phyloP scores from a whole-genome alignment of 1,140 invertebrate species.

The Bombus sylvicola region DNA sequence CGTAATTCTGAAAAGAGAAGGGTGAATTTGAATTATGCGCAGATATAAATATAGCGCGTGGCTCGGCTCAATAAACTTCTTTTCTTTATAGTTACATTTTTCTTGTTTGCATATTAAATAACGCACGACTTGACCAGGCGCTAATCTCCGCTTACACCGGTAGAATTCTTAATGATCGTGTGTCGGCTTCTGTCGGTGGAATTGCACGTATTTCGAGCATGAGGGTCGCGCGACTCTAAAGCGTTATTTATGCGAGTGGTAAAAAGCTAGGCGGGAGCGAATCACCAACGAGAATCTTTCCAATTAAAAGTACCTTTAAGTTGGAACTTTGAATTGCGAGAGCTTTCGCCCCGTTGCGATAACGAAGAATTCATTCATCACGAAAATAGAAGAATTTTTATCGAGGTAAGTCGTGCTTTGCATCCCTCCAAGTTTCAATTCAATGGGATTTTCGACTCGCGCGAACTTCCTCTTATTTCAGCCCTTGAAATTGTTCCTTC shows the following conservation, averaged over 20 bases:
- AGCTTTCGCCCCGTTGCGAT: neutral
- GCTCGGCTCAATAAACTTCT: constrained; percentile 12
- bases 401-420: neutral
- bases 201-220: neutral
- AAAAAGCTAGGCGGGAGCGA: neutral
- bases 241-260: constrained; percentile 14
- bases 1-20: too few species aligned
- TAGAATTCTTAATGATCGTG: constrained; percentile 37
- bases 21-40: neutral
- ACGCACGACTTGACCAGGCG: neutral
- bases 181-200: neutral
- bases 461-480: neutral
- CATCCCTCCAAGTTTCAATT: neutral
- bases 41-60: neutral
- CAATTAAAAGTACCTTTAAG: constrained; percentile 15
- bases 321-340: neutral
- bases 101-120: constrained; percentile 42
- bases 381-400: neutral
- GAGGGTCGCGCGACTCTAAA: neutral
- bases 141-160: constrained; percentile 37
- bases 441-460: neutral
- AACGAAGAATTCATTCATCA: neutral
- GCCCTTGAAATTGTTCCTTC: neutral
- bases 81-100: constrained; percentile 13
- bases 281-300: constrained; percentile 6